These are phyloP conservation scores for Baccha elongata DNA, from an alignment of 2,888 invertebrate species.

Conservation along the genomic window DNA sequence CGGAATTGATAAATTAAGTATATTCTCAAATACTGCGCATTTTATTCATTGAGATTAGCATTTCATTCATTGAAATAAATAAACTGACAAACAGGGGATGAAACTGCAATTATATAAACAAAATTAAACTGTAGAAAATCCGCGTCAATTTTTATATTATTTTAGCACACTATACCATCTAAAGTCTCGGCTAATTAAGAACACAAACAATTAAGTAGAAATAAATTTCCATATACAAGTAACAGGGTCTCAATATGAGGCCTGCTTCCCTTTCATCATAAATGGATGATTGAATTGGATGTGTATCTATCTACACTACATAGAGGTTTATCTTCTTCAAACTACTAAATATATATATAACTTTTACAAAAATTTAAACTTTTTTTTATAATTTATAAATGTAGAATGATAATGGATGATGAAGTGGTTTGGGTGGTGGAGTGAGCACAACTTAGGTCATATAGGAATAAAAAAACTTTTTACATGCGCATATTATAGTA, in stretches of 20 bases:
- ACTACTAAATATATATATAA: slow-evolving; percentile 37
- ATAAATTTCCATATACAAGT: slow-evolving; percentile 74
- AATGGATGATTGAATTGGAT: neutral
- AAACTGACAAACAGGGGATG: too few relatives aligned
- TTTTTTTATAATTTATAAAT: slow-evolving; percentile 58
- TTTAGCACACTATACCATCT: slow-evolving; percentile 10
- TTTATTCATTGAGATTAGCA: too few relatives aligned
- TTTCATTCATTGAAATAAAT: too few relatives aligned
- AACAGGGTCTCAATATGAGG: slow-evolving; percentile 43
- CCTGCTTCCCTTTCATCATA: slow-evolving; percentile 34
- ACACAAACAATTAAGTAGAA: slow-evolving; percentile 74
- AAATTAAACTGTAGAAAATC: neutral
- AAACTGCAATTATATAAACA: slow-evolving; percentile 12
- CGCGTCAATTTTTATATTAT: slow-evolving; percentile 37
- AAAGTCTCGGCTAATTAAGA: slow-evolving; percentile 65
- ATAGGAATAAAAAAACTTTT: slow-evolving; percentile 53
- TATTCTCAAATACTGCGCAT: too few relatives aligned
- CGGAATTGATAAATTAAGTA: too few relatives aligned
- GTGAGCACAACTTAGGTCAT: slow-evolving; percentile 16
- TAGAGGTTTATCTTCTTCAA: too few relatives aligned
- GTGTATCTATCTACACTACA: neutral
- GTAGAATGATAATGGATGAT: slow-evolving; percentile 20
- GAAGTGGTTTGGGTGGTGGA: slow-evolving; percentile 19
- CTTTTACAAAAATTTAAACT: slow-evolving; percentile 59
- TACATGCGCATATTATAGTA: slow-evolving; percentile 29